Base-by-base conservation (phyloP, 2,797 vertebrate genomes). In the Melanotaenia parkinsoni region DNA sequence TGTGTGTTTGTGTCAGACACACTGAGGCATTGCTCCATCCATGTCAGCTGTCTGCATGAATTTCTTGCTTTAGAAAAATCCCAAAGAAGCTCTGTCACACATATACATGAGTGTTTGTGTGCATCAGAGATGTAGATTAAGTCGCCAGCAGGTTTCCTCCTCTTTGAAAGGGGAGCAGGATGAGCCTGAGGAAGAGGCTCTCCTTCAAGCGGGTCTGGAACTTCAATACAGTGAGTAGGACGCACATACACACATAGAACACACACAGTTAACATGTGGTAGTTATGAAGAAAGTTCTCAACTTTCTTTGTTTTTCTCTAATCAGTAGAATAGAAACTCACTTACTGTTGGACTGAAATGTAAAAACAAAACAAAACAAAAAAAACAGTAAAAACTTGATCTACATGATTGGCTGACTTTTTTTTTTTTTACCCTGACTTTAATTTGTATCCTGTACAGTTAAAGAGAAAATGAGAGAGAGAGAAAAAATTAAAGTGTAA, bases 121-220 rank as follows among this genome's bases (percentile, higher is more conserved):
- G 64, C 67, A 59, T 71, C 47, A 82, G 81, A 81, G 68, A 88
- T 92, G 92, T 91, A 89, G 89, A 83, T 70, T 76, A 54, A 84
- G 74, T 47, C 67, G 65, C 72, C 56, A 45, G 32, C 51, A 68
- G 57, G 72, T 76, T 81, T 83, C 65, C 81, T 89, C 85, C 82
- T 88, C 81, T 84, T 45, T 80, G 63, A 86, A 86, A 90, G 89
- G 86, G 78, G 86, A 86, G 45, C 89, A 93, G 90, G 80, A 95
- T 95, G 94, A 95, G 95, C 90, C 86, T 95, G 61, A 95, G 91
- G 89, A 95, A 95, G 85, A 94, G 94, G 85, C 94, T 95, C 73
- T 95, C 94, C 70, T 95, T 95, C 86, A 95, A 94, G 92, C 91
- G 94, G 70, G 92, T 94, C 75, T 95, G 93, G 90, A 91, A 94